Conservation (phyloP, 23 tunicate genomes). For the Ascidia mentula region DNA sequence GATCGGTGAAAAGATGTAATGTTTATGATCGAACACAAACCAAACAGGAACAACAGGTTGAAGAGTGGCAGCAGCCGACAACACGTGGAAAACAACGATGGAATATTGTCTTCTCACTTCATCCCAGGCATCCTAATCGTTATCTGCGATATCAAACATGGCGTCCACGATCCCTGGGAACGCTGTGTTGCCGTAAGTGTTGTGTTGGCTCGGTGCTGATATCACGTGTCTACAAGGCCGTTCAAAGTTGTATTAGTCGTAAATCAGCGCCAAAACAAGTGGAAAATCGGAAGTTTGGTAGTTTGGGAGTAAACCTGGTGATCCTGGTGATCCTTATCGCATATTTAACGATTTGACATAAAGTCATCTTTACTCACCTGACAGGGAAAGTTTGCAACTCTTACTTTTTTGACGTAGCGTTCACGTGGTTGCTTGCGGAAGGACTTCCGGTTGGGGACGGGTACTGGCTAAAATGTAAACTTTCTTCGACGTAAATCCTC, state of each 20-base stretch:
- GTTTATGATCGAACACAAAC: too few relatives aligned
- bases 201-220: slow-evolving; percentile 49
- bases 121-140: slow-evolving; percentile 35
- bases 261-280: too few relatives aligned
- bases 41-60: slow-evolving; percentile 33
- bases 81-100: slow-evolving; percentile 61
- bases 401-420: slow-evolving; percentile 61
- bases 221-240: slow-evolving; percentile 25
- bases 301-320: too few relatives aligned
- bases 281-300: too few relatives aligned
- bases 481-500: slow-evolving; percentile 17
- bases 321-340: too few relatives aligned
- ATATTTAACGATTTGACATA: neutral
- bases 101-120: slow-evolving; percentile 65
- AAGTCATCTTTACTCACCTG: slow-evolving; percentile 47
- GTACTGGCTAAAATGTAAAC: slow-evolving; percentile 56
- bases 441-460: slow-evolving; percentile 79
- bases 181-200: slow-evolving; percentile 44
- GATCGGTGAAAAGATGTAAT: too few relatives aligned
- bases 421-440: slow-evolving; percentile 73
- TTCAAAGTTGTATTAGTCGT: too few relatives aligned
- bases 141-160: slow-evolving; percentile 37
- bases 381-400: slow-evolving; percentile 74
- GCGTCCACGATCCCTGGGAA: slow-evolving; percentile 43
- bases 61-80: slow-evolving; percentile 77